A percentile compares a stretch with the other conserved stretches of the same genome.
Conservation (phyloP, 2,888 invertebrate species). For the Autographa pulchrina region DNA sequence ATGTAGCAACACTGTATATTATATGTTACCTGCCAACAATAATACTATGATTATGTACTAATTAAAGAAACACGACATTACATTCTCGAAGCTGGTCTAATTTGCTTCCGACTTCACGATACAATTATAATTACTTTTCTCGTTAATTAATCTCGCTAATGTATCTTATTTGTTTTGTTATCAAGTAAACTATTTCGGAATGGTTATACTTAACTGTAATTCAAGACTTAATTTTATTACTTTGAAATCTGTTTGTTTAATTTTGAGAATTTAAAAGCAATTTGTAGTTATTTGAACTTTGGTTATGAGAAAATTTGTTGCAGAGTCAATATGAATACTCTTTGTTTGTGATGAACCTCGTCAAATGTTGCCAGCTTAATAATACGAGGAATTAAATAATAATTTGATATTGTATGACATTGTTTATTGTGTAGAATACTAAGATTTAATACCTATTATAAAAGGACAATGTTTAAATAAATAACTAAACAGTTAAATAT, state of each 20-base stretch:
- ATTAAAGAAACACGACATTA: constrained; percentile 68
- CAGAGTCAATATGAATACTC: background rate
- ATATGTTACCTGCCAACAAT: constrained; percentile 56
- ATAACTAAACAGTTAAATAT: background rate
- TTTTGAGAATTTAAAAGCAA: background rate
- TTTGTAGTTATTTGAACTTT: background rate
- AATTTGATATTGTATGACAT: background rate
- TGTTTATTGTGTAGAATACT: background rate
- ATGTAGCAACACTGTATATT: constrained; percentile 53
- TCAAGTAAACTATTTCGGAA: constrained; percentile 11
- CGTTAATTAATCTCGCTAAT: constrained; percentile 42
- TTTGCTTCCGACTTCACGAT: constrained; percentile 45
- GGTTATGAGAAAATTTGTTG: background rate
- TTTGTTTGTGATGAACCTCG: background rate
- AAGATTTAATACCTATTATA: background rate
- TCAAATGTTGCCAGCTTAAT: constrained; percentile 4
- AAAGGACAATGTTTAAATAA: background rate
- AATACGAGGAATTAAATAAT: background rate
- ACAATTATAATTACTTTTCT: constrained; percentile 44
- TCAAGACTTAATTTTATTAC: background rate
- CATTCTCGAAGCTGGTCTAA: constrained; percentile 53
- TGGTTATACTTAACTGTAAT: constrained; percentile 14
- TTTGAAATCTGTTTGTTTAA: background rate
- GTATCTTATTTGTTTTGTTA: constrained; percentile 30
- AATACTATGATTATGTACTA: constrained; percentile 64